Evolutionary conservation across 1,140 invertebrate genomes (phyloP).

Genomic region (Rhopalosiphum padi): DNA sequence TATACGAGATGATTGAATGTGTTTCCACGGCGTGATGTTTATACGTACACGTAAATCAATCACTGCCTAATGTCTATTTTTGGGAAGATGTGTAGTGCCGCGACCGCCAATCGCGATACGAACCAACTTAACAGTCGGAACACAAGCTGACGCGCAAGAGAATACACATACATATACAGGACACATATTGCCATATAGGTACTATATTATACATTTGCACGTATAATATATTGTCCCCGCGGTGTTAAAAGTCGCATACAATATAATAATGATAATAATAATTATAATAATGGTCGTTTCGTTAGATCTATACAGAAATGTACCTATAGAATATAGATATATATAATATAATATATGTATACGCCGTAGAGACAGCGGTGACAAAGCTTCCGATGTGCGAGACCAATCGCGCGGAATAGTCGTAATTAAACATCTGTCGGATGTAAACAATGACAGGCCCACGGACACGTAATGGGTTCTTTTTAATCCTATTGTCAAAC

Average conservation of each 20-base stretch:
- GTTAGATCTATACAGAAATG: neutral
- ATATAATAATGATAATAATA: neutral
- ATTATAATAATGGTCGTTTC: neutral
- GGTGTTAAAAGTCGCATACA: neutral
- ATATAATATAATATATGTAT: neutral
- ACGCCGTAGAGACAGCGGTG: neutral
- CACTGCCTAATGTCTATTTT: slow-evolving; percentile 8
- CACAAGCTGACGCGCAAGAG: neutral
- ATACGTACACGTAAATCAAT: slow-evolving; percentile 24
- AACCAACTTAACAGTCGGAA: neutral
- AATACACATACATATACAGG: neutral
- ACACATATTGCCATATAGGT: neutral
- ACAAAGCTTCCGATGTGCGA: slow-evolving; percentile 43
- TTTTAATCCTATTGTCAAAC: slow-evolving; percentile 44
- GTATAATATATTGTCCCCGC: neutral
- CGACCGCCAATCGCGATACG: neutral
- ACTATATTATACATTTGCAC: neutral
- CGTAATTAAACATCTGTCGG: slow-evolving; percentile 45
- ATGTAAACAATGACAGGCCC: slow-evolving; percentile 26
- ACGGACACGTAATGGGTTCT: slow-evolving; percentile 21
- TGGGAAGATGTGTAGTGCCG: neutral
- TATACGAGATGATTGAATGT: neutral
- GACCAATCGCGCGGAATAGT: slow-evolving; percentile 46
- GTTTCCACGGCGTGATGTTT: neutral
- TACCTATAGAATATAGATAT: neutral